Conservation (phyloP, 2,113 vertebrate genomes). For the Passerina amoena region DNA sequence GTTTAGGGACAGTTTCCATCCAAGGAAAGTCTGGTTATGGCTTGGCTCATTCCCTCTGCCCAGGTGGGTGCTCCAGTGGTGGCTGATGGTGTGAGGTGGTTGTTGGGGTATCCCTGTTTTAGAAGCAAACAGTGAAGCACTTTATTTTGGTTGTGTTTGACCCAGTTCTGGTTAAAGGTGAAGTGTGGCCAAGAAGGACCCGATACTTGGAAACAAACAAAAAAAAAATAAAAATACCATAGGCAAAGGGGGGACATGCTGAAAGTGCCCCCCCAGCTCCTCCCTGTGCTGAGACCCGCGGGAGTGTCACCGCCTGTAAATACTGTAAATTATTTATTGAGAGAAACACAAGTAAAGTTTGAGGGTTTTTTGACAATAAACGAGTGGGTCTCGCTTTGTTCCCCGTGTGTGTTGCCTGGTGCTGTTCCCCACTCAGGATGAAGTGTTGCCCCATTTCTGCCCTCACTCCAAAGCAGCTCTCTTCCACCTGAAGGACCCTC, state of each 20-base stretch:
- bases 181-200: slow-evolving; percentile 70
- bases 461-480: not conserved
- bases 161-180: slow-evolving; percentile 69
- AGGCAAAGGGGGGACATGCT: not conserved
- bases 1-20: not conserved
- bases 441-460: not conserved
- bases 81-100: accelerated
- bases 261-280: not conserved
- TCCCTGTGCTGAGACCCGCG: slow-evolving; percentile 73
- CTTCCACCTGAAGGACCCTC: not conserved
- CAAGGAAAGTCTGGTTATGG: not conserved
- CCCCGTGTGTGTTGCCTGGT: not conserved
- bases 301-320: slow-evolving; percentile 83
- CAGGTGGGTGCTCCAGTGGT: not conserved
- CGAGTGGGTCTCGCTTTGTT: slow-evolving; percentile 1
- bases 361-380: slow-evolving; percentile 45
- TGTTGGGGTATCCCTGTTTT: slow-evolving; percentile 55
- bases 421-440: accelerated
- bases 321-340: slow-evolving; percentile 99
- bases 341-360: slow-evolving; percentile 84
- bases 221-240: not conserved
- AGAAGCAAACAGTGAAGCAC: slow-evolving; percentile 80
- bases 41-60: not conserved
- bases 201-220: slow-evolving; percentile 17
- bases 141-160: slow-evolving; percentile 82